Conservation (phyloP, 2,113 vertebrate species). For the Phalacrocorax pelagicus region DNA sequence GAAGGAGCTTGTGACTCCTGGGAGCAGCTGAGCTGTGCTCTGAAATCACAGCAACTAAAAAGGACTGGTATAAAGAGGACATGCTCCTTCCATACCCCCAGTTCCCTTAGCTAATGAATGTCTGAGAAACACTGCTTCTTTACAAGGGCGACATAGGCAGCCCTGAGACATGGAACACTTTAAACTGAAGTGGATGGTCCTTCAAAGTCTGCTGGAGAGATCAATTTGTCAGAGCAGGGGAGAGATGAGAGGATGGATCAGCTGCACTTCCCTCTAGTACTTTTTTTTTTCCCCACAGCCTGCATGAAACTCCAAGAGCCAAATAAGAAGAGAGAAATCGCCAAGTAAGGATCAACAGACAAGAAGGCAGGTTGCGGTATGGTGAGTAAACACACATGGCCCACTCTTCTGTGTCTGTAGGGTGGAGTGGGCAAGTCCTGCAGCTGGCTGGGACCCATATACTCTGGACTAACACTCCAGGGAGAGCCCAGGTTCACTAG, state of each 20-base stretch:
- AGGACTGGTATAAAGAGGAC: background rate
- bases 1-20: background rate
- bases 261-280: background rate
- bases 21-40: background rate
- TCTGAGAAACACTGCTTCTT: background rate
- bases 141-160: background rate
- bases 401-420: background rate
- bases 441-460: background rate
- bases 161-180: background rate
- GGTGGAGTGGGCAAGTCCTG: background rate
- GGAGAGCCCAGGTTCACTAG: background rate
- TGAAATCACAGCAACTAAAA: conserved; percentile 1
- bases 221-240: background rate
- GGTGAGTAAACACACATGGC: background rate
- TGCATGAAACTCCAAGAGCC: background rate
- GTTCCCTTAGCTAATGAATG: background rate
- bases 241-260: background rate
- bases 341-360: background rate
- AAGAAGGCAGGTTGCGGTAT: background rate
- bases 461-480: background rate
- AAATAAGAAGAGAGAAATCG: background rate
- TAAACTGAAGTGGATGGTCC: background rate
- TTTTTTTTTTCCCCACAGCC: background rate
- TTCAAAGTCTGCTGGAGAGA: conserved; percentile 6
- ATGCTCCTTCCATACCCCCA: background rate